These are phyloP conservation scores for Brevimyrus niger DNA, from an alignment of 2,113 vertebrate genomes.

Conservation along the genomic window DNA sequence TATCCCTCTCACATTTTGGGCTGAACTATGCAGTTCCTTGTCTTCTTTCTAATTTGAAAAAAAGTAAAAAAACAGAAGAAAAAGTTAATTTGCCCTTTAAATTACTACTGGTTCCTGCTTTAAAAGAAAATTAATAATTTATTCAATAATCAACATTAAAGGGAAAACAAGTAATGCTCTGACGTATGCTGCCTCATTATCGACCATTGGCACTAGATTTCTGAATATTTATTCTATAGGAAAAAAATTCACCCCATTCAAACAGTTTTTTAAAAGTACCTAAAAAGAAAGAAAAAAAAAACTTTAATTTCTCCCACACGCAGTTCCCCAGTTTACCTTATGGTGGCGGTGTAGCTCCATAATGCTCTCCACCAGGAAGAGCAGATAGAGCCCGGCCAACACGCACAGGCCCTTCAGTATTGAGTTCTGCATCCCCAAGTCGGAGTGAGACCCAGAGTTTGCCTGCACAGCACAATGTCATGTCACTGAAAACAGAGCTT, in stretches of 20 bases:
- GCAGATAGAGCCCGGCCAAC: constrained; percentile 63
- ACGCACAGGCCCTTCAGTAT: constrained; percentile 57
- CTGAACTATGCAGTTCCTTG: constrained; percentile 10
- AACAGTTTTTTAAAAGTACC: neutral
- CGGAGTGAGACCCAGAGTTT: constrained; percentile 37
- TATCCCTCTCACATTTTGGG: neutral
- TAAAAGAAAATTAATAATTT: neutral
- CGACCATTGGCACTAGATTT: neutral
- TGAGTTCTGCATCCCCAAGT: constrained; percentile 36
- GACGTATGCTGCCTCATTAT: neutral
- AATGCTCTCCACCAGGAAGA: constrained; percentile 62
- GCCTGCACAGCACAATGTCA: constrained; percentile 42
- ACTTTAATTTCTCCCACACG: neutral
- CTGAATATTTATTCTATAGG: neutral
- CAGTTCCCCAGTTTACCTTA: constrained; percentile 23
- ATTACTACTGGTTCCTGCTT: neutral
- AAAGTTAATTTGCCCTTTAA: neutral
- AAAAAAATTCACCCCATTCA: neutral
- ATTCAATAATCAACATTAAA: neutral
- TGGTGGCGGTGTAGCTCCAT: constrained; percentile 44
- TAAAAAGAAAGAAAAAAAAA: neutral
- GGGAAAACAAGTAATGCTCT: neutral
- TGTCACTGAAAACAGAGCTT: neutral
- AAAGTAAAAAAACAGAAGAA: neutral
- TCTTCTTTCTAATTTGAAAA: constrained; percentile 22